These are phyloP conservation scores for Eumeta japonica DNA, from an alignment of 1,140 invertebrate genomes.

Conservation along the genomic window DNA sequence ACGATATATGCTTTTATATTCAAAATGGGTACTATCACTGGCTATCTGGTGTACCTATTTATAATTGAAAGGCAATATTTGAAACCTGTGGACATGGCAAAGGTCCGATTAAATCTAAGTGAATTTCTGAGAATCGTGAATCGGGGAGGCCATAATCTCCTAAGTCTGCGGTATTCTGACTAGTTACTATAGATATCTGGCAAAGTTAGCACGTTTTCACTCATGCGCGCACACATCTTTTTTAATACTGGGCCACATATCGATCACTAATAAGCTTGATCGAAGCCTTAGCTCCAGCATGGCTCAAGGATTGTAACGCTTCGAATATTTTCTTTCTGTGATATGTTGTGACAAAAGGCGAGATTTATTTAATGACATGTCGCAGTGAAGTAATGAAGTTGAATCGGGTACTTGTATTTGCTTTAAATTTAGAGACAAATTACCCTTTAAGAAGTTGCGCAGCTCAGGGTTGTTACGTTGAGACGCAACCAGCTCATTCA, in stretches of 20 bases:
- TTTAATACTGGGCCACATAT: conserved; percentile 15
- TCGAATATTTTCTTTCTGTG: conserved; percentile 8
- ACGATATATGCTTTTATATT: too few relatives aligned
- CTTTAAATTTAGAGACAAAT: neutral
- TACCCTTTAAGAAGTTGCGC: neutral
- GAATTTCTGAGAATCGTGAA: too few relatives aligned
- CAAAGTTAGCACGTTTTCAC: too few relatives aligned
- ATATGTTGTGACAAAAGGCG: conserved; percentile 7
- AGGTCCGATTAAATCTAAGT: too few relatives aligned
- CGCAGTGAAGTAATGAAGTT: neutral
- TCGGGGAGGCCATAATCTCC: too few relatives aligned
- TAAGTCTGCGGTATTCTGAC: too few relatives aligned
- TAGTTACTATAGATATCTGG: too few relatives aligned
- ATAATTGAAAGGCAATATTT: too few relatives aligned
- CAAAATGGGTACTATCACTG: too few relatives aligned
- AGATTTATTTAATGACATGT: conserved; percentile 2
- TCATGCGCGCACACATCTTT: too few relatives aligned
- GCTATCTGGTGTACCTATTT: too few relatives aligned
- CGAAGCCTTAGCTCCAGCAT: conserved; percentile 5
- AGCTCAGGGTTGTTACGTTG: conserved; percentile 1
- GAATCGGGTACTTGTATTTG: neutral
- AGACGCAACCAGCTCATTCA: neutral
- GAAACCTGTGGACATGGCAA: too few relatives aligned
- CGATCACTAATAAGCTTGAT: conserved; percentile 10
- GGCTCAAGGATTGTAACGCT: conserved; percentile 7